Base-by-base conservation (phyloP, 2,797 vertebrate genomes). In the Clarias laeviceps region DNA sequence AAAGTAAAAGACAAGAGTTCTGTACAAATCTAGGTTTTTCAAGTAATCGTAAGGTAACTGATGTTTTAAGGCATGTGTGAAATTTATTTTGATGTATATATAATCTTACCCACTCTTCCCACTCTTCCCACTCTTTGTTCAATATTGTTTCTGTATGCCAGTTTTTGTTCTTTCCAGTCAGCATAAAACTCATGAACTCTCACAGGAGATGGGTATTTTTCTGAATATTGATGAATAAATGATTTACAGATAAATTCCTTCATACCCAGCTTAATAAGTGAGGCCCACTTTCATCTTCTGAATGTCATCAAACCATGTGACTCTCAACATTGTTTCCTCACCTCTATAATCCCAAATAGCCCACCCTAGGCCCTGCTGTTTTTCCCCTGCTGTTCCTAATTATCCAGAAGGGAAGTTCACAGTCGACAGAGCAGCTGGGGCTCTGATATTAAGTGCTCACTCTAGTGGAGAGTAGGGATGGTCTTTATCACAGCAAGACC, bases 391-490 rank as follows among this genome's bases (percentile, higher is more conserved):
- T 89, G 92, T 85, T 82, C 56, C 57, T 80, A 64, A 61, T 79
- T 69, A 84, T 57, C 40, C 82, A 89, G 82, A 87, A 89, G 87
- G 79, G 90, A 87, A 91, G 92, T 92, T 92, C 86, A 91, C 88
- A 89, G 91, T 85, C 89, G 91, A 90, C 83, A 73, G 80, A 91
- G 88, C 92, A 93, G 91, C 89, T 92, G 90, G 90, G 89, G 87
- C 85, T 80, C 78, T 68, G 85, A 88, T 89, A 90, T 82, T 91
- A 89, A 93, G 90, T 88, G 79, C 85, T 87, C 57, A 90, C 87
- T 90, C 89, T 64, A 86, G 83, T 68, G 57, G 64, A 9, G 50
- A 32, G 88, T 84, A 87, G 87, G 90, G 76, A 84, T 87, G 84
- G 4, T 0, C 88, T 84, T 90, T 89, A 88, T 84, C 72, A 85